phyloP scores from a whole-genome alignment of 1,140 invertebrate species.

The Polypedilum vanderplanki region DNA sequence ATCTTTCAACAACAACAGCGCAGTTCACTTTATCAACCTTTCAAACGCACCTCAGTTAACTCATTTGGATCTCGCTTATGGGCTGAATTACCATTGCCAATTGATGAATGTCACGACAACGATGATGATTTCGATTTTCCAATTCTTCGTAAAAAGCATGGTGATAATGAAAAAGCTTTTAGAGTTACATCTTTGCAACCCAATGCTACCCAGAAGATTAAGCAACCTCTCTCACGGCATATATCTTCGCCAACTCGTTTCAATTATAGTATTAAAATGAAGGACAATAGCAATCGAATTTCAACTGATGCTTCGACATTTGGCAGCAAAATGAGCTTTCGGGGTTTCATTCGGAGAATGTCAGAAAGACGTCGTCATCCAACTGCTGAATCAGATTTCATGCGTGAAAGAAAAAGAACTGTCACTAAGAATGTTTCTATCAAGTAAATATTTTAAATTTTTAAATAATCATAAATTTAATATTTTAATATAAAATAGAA shows the following conservation, averaged over 20 bases:
- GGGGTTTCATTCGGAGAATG: not conserved
- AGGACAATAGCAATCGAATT: not conserved
- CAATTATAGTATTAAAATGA: not conserved
- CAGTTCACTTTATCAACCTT: constrained; percentile 33
- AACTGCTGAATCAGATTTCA: not conserved
- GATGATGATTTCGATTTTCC: constrained; percentile 29
- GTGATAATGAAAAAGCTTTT: not conserved
- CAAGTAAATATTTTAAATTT: too few relatives aligned
- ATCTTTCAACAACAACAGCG: constrained; percentile 29
- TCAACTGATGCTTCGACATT: not conserved
- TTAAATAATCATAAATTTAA: too few relatives aligned
- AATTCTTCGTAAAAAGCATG: not conserved
- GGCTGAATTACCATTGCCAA: constrained; percentile 54
- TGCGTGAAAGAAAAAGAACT: not conserved
- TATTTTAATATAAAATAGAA: too few relatives aligned
- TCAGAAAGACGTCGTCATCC: not conserved
- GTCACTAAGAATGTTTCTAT: too few relatives aligned
- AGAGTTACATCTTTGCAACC: constrained; percentile 30
- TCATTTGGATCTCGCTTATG: constrained; percentile 51
- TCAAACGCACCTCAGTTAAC: constrained; percentile 42
- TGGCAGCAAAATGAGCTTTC: not conserved
- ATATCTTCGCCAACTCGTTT: constrained; percentile 35
- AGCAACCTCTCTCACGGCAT: constrained; percentile 37
- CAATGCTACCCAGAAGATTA: constrained; percentile 32
- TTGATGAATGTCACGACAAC: constrained; percentile 49